Evolutionary conservation across 2,888 invertebrate species (phyloP).

Genomic region (Agriopis leucophaearia): DNA sequence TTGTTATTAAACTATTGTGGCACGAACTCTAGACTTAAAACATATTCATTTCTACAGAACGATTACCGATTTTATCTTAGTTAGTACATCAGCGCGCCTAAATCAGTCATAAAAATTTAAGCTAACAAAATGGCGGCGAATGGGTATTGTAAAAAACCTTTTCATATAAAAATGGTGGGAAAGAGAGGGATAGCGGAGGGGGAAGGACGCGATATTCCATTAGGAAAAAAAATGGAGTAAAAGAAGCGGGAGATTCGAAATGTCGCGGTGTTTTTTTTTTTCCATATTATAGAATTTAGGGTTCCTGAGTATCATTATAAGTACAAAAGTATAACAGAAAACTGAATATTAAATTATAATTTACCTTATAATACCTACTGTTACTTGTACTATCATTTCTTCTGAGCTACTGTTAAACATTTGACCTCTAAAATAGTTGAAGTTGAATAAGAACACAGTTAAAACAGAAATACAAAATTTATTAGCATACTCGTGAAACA

Average conservation of each 20-base stretch:
- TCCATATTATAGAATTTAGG: background rate
- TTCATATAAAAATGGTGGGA: slow-evolving; percentile 72
- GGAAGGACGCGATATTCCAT: slow-evolving; percentile 77
- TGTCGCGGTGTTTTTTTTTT: background rate
- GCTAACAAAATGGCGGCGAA: slow-evolving; percentile 48
- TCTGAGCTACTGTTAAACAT: background rate
- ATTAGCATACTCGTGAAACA: slow-evolving; percentile 15
- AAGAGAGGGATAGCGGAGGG: slow-evolving; percentile 72
- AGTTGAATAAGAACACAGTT: slow-evolving; percentile 15
- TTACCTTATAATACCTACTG: background rate
- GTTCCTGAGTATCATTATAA: no score
- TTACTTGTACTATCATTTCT: no score
- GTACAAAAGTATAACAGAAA: no score
- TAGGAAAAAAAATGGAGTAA: slow-evolving; percentile 60
- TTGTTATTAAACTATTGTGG: background rate
- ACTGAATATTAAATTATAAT: background rate
- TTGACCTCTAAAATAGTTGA: background rate
- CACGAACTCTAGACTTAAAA: background rate
- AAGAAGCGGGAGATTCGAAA: slow-evolving; percentile 64
- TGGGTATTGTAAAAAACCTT: slow-evolving; percentile 66
- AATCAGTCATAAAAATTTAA: slow-evolving; percentile 11
- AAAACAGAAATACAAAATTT: slow-evolving; percentile 42
- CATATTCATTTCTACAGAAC: background rate
- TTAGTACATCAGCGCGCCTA: background rate
- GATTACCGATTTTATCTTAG: background rate